Percentiles rank a stretch among this genome's conserved stretches.
Evolutionary conservation across 2,888 invertebrate genomes (phyloP).

Genomic region (Protula sp.): DNA sequence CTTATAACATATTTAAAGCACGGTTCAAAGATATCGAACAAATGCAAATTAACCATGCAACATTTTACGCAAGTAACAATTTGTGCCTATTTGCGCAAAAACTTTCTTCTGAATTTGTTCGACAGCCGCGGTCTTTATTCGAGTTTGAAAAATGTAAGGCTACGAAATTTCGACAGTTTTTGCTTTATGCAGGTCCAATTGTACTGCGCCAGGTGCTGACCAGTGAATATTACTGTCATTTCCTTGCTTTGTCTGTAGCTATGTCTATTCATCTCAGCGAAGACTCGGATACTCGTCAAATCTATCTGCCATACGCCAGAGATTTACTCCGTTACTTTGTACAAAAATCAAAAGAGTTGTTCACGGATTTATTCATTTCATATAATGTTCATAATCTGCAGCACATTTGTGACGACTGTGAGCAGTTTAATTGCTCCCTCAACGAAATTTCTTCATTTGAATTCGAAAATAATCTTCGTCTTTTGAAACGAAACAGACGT

Average conservation of each 20-base stretch:
- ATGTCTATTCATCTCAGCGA: conserved; percentile 23
- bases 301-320: conserved; percentile 7
- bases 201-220: conserved; percentile 20
- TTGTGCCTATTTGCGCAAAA: conserved; percentile 11
- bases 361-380: conserved; percentile 7
- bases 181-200: conserved; percentile 31
- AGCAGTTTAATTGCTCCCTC: conserved; percentile 1
- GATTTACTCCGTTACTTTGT: conserved; percentile 14
- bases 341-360: conserved; percentile 1
- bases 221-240: conserved; percentile 22
- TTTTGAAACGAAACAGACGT: conserved; percentile 10
- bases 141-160: conserved; percentile 34
- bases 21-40: conserved; percentile 22
- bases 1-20: conserved; percentile 23
- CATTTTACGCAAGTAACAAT: conserved; percentile 5
- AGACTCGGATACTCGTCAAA: not conserved
- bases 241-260: conserved; percentile 25
- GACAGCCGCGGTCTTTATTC: conserved; percentile 24
- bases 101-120: conserved; percentile 27
- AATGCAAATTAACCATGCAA: conserved; percentile 5
- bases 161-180: conserved; percentile 32
- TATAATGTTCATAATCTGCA: conserved; percentile 17
- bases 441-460: conserved; percentile 15
- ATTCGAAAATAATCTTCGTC: conserved; percentile 16
- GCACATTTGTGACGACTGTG: conserved; percentile 12